Evolutionary conservation across 1,140 invertebrate genomes (phyloP), one percentile per base, ranked within the genome.

Genomic region (Anoplophora glabripennis): DNA sequence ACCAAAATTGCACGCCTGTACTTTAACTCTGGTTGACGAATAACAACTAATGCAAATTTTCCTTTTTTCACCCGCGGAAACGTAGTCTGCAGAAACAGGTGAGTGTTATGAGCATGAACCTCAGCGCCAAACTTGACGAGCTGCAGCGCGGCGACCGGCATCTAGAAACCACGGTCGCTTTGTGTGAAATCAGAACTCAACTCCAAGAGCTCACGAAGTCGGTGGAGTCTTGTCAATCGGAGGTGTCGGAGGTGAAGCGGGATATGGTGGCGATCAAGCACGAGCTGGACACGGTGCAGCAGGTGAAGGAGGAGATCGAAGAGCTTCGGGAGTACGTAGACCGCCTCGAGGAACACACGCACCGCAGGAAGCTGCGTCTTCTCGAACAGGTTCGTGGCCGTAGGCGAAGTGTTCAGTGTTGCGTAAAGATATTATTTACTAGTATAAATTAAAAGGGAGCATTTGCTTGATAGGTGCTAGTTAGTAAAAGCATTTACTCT

Each of bases 81-180:
- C 18, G 58, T 81, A 93, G 90, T 88, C 89, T 93, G 83, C 92
- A 94, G 84, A 91, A 92, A 84, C 92, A 93, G 88, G 89, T 93
- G 85, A 91, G 89, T 84, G 89, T 93, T 81, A 94, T 94, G 92
- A 93, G 90, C 81, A 92, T 92, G 87, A 93, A 93, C 84, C 85
- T 94, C 80, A 89, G 87, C 76, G 86, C 89, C 71, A 92, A 93
- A 82, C 83, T 94, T 82, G 91, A 93, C 80, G 90, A 93, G 80
- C 86, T 94, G 78, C 69, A 72, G 77, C 83, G 88, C 68, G 87
- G 87, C 76, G 87, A 90, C 81, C 86, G 88, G 67, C 90, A 93
- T 78, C 82, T 91, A 73, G 91, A 93, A 81, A 93, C 90, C 59
- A 91, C 89, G 74, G 89, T 93, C 70, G 90, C 90, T 64, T 85